A percentile compares a stretch with the other conserved stretches of the same genome.
These are phyloP conservation scores for Leptinotarsa peninsularis DNA, from an alignment of 2,888 invertebrate species.

Conservation along the genomic window DNA sequence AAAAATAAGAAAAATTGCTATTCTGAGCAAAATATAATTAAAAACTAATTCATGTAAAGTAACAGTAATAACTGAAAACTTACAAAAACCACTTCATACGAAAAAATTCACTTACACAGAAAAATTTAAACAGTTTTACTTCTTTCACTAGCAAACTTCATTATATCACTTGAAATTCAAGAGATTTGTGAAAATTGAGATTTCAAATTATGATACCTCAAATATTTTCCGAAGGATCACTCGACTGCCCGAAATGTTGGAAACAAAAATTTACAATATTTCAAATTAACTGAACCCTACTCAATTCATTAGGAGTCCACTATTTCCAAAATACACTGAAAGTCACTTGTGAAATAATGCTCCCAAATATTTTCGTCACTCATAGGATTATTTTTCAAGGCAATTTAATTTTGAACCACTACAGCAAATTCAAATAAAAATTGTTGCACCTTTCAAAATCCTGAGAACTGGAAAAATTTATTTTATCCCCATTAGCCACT, in stretches of 20 bases:
- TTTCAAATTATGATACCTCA: too few species aligned
- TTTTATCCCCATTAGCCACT: too few species aligned
- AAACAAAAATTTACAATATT: too few species aligned
- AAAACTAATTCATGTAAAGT: too few species aligned
- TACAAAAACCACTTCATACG: too few species aligned
- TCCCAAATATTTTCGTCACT: neutral
- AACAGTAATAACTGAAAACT: too few species aligned
- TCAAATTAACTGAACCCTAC: neutral
- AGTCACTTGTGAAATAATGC: slow-evolving; percentile 5
- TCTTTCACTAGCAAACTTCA: too few species aligned
- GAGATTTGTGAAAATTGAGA: too few species aligned
- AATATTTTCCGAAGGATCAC: neutral
- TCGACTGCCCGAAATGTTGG: neutral
- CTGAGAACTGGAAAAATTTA: neutral
- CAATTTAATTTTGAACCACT: neutral
- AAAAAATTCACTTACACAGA: too few species aligned
- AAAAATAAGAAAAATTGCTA: neutral
- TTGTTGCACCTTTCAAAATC: neutral
- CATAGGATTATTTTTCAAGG: neutral
- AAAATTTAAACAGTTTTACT: too few species aligned
- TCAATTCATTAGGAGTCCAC: neutral
- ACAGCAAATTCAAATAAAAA: slow-evolving; percentile 1
- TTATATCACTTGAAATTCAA: too few species aligned
- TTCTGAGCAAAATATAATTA: neutral
- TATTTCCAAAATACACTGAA: neutral